These are phyloP conservation scores for Pachyrhynchus sulphureomaculatus DNA, from an alignment of 1,140 invertebrate genomes.

Conservation along the genomic window DNA sequence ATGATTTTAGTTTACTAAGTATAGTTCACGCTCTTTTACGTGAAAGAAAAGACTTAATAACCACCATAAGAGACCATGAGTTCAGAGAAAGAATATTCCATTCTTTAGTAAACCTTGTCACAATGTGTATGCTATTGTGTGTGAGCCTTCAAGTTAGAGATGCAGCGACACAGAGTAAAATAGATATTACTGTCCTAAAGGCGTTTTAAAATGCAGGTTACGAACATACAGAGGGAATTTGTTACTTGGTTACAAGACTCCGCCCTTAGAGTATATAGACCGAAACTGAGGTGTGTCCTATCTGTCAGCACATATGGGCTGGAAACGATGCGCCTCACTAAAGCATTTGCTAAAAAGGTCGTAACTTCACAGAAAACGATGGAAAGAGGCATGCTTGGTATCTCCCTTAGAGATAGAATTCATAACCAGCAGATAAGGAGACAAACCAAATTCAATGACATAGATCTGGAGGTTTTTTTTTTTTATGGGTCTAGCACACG, in stretches of 20 bases:
- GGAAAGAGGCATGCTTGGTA: too few species aligned
- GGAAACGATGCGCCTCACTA: too few species aligned
- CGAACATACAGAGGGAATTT: conserved; percentile 78
- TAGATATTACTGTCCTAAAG: conserved; percentile 55
- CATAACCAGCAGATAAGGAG: too few species aligned
- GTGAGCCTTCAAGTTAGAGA: conserved; percentile 77
- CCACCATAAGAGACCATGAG: conserved; percentile 60
- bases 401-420: too few species aligned
- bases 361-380: too few species aligned
- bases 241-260: conserved; percentile 84
- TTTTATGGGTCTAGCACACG: too few species aligned
- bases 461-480: too few species aligned
- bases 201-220: conserved; percentile 56
- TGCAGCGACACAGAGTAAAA: conserved; percentile 58
- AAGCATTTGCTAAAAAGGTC: too few species aligned
- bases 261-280: conserved; percentile 73
- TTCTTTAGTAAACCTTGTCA: conserved; percentile 81
- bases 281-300: too few species aligned
- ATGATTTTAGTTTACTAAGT: conserved; percentile 73
- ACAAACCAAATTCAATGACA: too few species aligned
- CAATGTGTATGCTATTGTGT: conserved; percentile 80
- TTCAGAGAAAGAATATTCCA: conserved; percentile 81
- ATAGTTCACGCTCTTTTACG: conserved; percentile 71
- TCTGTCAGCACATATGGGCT: too few species aligned
- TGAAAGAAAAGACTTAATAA: conserved; percentile 60